Conservation (phyloP, 2,113 vertebrate species). For the Prunella fulvescens region DNA sequence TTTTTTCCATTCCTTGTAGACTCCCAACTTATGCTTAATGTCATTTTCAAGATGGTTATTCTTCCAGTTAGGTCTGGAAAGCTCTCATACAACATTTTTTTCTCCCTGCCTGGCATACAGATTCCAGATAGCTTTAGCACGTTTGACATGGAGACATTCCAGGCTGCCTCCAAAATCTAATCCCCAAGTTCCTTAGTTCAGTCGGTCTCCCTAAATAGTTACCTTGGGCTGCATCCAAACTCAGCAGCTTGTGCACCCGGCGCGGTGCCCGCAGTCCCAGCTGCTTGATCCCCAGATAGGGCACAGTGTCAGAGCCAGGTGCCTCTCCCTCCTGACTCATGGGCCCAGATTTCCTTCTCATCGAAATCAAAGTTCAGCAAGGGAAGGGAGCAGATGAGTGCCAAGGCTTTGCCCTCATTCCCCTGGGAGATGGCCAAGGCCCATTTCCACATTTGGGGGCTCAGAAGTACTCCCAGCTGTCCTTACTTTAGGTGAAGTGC, state of each 20-base stretch:
- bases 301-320: not conserved
- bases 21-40: not conserved
- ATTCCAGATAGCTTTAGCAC: slow-evolving; percentile 61
- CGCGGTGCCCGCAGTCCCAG: not conserved
- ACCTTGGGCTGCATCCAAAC: slow-evolving; percentile 53
- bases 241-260: slow-evolving; percentile 3
- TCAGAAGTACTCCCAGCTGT: not conserved
- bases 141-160: slow-evolving; percentile 54
- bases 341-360: slow-evolving; percentile 15
- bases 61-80: slow-evolving; percentile 42
- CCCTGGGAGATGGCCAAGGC: slow-evolving; percentile 5
- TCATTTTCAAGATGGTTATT: slow-evolving; percentile 45
- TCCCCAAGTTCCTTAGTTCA: slow-evolving; percentile 34
- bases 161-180: slow-evolving; percentile 54
- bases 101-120: slow-evolving; percentile 4
- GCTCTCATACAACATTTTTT: not conserved
- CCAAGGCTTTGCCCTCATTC: slow-evolving; percentile 37
- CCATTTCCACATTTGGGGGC: not conserved
- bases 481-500: not conserved
- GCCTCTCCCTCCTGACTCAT: slow-evolving; percentile 16
- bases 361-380: not conserved
- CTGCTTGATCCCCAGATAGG: slow-evolving; percentile 14
- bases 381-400: not conserved
- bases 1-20: slow-evolving; percentile 27
- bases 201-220: slow-evolving; percentile 50